phyloP scores from a whole-genome alignment of 2,888 invertebrate species.

The Drosophila diplacantha region DNA sequence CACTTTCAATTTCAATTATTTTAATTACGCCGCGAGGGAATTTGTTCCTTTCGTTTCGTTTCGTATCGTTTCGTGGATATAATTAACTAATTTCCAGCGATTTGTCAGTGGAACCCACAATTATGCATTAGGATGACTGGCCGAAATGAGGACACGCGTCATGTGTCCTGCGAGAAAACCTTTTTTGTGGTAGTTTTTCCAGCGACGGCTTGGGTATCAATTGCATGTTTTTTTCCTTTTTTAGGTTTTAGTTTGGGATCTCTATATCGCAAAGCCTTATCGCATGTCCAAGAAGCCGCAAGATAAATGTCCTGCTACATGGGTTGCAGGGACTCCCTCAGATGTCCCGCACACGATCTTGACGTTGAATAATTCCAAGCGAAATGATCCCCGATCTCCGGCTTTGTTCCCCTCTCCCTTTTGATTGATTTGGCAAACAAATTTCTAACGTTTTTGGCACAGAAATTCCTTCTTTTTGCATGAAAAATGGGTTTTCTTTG shows the following conservation, averaged over 20 bases:
- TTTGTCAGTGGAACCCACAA: conserved; percentile 61
- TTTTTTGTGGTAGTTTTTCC: conserved; percentile 27
- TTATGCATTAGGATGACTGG: conserved; percentile 48
- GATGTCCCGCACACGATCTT: conserved; percentile 42
- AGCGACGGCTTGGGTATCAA: conserved; percentile 16
- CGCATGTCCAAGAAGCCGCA: conserved; percentile 46
- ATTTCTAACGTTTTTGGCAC: conserved; percentile 32
- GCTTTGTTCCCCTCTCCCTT: conserved; percentile 3
- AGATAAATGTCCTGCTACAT: conserved; percentile 55
- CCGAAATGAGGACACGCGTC: conserved; percentile 56
- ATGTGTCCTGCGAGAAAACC: conserved; percentile 39
- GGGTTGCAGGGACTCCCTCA: conserved; percentile 27
- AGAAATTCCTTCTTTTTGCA: conserved; percentile 40
- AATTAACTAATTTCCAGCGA: conserved; percentile 68
- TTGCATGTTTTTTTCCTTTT: conserved; percentile 26
- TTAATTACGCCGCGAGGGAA: conserved; percentile 53
- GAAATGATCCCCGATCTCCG: conserved; percentile 9
- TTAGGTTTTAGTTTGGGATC: conserved; percentile 26
- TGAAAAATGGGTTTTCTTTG: conserved; percentile 38
- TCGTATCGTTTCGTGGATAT: conserved; percentile 36
- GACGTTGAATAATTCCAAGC: conserved; percentile 59
- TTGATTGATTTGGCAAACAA: conserved; percentile 66
- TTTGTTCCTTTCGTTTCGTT: conserved; percentile 10
- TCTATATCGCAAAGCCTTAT: conserved; percentile 41
- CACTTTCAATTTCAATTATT: conserved; percentile 60